A percentile compares a stretch with the other conserved stretches of the same genome.
Evolutionary conservation across 2,888 invertebrate genomes (phyloP).

Genomic region (Tuberolachnus salignus): DNA sequence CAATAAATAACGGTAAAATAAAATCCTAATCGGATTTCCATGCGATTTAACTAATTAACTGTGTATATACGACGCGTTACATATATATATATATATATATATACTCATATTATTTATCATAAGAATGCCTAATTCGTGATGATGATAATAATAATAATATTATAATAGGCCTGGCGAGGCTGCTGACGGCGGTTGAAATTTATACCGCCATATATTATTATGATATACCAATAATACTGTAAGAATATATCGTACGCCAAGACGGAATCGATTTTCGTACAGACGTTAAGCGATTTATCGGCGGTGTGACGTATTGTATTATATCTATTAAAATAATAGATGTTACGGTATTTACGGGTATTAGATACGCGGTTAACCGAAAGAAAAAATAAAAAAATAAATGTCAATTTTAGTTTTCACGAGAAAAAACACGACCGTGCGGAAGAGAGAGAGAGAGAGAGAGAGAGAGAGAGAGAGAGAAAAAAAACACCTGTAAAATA

Average conservation of each 20-base stretch:
- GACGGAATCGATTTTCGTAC: conserved; percentile 38
- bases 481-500: not conserved
- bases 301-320: conserved; percentile 34
- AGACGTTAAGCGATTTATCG: conserved; percentile 38
- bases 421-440: not conserved
- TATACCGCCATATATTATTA: not conserved
- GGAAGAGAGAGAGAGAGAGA: too few species aligned
- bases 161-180: conserved; percentile 1
- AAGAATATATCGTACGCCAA: not conserved
- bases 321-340: conserved; percentile 35
- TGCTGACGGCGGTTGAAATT: conserved; percentile 22
- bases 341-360: conserved; percentile 35
- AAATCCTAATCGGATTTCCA: too few species aligned
- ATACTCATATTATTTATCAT: too few species aligned
- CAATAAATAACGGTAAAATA: too few species aligned
- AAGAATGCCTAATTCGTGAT: conserved; percentile 18
- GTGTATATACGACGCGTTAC: too few species aligned
- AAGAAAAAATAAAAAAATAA: conserved; percentile 23
- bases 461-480: too few species aligned
- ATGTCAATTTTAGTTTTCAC: conserved; percentile 15
- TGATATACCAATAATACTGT: not conserved
- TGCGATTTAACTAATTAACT: too few species aligned
- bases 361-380: conserved; percentile 22
- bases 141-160: not conserved
- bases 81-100: too few species aligned